A percentile compares a stretch with the other conserved stretches of the same genome.
phyloP scores from a whole-genome alignment of 2,113 vertebrate genomes.

The Capreolus pygargus region DNA sequence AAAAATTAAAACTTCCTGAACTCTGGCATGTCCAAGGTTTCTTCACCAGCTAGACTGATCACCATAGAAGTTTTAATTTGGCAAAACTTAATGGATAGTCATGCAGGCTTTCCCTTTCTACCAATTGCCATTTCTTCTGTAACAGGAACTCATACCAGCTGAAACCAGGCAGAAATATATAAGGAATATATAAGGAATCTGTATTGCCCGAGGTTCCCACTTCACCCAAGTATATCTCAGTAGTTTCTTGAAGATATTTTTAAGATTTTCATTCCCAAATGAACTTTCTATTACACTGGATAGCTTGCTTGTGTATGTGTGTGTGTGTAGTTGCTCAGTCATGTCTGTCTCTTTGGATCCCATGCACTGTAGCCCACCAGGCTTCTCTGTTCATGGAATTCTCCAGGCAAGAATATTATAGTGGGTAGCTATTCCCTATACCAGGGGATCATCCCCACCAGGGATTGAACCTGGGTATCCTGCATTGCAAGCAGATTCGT shows the following conservation, averaged over 20 bases:
- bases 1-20: neutral
- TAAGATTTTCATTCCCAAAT: neutral
- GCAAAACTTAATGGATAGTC: neutral
- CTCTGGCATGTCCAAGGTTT: neutral
- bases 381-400: neutral
- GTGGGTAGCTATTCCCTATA: neutral
- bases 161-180: neutral
- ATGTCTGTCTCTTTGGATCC: neutral
- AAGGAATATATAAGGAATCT: neutral
- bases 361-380: neutral
- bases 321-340: neutral
- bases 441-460: neutral
- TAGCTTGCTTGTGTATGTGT: neutral
- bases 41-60: neutral
- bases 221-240: neutral
- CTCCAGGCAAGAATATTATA: neutral
- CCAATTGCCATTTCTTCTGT: neutral
- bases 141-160: neutral
- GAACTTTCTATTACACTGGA: neutral
- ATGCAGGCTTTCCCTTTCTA: rapidly evolving
- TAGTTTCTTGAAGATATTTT: neutral
- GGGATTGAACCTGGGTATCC: neutral
- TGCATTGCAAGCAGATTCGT: neutral
- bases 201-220: neutral
- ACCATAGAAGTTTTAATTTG: neutral